phyloP scores from a whole-genome alignment of 2,797 vertebrate genomes.

The Merluccius polli region DNA sequence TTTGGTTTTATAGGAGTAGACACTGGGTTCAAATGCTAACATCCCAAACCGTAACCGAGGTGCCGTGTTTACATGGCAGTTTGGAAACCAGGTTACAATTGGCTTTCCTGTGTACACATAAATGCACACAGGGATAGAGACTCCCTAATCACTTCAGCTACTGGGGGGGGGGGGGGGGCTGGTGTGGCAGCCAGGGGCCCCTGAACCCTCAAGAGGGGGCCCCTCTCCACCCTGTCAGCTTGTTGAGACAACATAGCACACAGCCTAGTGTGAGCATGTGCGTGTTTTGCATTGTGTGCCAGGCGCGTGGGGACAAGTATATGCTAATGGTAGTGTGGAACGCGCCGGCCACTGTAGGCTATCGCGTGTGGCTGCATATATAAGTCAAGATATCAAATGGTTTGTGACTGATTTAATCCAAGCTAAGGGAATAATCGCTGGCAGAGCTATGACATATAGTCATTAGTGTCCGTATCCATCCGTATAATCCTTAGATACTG shows the following conservation, averaged over 20 bases:
- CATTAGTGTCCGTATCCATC: not conserved
- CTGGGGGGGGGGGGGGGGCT: too few relatives aligned
- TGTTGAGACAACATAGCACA: not conserved
- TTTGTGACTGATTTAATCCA: not conserved
- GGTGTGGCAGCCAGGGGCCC: too few relatives aligned
- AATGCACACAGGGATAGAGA: too few relatives aligned
- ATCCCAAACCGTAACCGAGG: too few relatives aligned
- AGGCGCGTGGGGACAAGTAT: too few relatives aligned
- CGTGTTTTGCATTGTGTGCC: not conserved
- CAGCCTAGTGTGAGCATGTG: not conserved
- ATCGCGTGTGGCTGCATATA: not conserved
- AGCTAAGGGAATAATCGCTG: not conserved
- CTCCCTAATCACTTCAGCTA: not conserved
- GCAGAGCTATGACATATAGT: not conserved
- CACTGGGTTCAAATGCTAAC: too few relatives aligned
- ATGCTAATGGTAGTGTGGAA: too few relatives aligned
- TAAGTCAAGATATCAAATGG: not conserved
- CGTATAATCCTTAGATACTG: not conserved
- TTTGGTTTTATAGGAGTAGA: not conserved
- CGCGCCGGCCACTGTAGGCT: not conserved
- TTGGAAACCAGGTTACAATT: too few relatives aligned
- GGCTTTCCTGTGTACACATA: too few relatives aligned
- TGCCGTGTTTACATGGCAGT: too few relatives aligned
- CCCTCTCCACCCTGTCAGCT: not conserved
- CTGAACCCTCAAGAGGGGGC: not conserved